Evolutionary conservation across 2,888 invertebrate species (phyloP).

Genomic region (Rhynchonema sp.): DNA sequence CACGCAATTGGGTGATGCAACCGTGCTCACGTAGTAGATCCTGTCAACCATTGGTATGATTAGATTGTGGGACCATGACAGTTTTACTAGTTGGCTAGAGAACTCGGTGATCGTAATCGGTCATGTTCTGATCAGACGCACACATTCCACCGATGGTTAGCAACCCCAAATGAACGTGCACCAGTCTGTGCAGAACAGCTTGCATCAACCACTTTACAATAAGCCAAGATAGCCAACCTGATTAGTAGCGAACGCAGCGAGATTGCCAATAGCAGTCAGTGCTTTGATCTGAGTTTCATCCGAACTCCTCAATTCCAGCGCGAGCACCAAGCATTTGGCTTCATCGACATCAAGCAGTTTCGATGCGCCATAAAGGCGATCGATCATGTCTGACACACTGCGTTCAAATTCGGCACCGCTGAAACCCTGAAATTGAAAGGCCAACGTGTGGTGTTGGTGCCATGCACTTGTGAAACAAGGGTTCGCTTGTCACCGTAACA

Average conservation of each 20-base stretch:
- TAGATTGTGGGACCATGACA: background rate
- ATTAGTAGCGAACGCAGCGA: constrained; percentile 37
- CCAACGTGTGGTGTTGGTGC: too few relatives aligned
- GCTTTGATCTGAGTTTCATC: constrained; percentile 34
- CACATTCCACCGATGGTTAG: too few relatives aligned
- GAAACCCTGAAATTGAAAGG: too few relatives aligned
- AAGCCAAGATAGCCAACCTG: constrained; percentile 27
- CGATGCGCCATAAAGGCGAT: background rate
- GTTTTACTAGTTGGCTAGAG: background rate
- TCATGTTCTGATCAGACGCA: background rate
- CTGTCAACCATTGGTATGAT: constrained; percentile 18
- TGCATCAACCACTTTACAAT: background rate
- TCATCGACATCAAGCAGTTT: background rate
- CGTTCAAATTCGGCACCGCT: background rate
- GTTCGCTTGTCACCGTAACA: too few relatives aligned
- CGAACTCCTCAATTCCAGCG: background rate
- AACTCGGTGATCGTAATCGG: background rate
- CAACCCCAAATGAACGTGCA: too few relatives aligned
- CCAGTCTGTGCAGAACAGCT: background rate
- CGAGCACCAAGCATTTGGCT: background rate
- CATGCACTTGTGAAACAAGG: too few relatives aligned
- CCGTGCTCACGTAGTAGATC: constrained; percentile 37
- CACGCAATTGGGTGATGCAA: constrained; percentile 33
- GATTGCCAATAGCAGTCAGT: constrained; percentile 36
- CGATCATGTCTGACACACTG: background rate